phyloP scores from a whole-genome alignment of 2,113 vertebrate genomes.

The Cricetomys ansorgei region DNA sequence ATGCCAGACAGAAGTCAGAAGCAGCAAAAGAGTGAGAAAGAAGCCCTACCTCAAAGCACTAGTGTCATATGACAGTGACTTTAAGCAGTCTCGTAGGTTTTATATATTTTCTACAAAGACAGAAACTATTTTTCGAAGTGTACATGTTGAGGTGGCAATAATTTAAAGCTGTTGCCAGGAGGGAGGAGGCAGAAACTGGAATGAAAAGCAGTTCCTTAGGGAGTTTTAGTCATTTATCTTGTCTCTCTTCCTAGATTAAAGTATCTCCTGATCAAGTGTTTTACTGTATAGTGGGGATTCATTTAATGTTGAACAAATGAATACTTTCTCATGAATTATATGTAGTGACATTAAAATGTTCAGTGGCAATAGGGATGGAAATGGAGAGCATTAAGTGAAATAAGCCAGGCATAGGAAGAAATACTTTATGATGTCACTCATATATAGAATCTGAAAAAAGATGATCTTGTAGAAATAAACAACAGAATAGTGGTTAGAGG shows the following conservation, averaged over 20 bases:
- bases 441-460: background rate
- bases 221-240: background rate
- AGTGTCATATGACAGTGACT: background rate
- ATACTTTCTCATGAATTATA: background rate
- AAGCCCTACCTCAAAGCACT: background rate
- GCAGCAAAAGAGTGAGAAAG: background rate
- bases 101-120: background rate
- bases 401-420: background rate
- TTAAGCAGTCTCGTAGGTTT: background rate
- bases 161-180: background rate
- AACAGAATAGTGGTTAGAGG: background rate
- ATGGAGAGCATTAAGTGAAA: background rate
- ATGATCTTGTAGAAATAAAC: background rate
- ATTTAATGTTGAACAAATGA: background rate
- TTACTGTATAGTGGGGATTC: background rate
- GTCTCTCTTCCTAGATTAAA: conserved; percentile 3
- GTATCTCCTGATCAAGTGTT: background rate
- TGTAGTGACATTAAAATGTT: background rate
- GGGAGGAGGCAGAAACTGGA: background rate
- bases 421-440: background rate
- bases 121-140: background rate
- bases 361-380: background rate
- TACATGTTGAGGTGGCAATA: background rate
- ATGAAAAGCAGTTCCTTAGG: background rate
- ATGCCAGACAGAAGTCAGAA: background rate